Evolutionary conservation across 2,113 vertebrate species (phyloP).

Genomic region (Perca schrenkii): DNA sequence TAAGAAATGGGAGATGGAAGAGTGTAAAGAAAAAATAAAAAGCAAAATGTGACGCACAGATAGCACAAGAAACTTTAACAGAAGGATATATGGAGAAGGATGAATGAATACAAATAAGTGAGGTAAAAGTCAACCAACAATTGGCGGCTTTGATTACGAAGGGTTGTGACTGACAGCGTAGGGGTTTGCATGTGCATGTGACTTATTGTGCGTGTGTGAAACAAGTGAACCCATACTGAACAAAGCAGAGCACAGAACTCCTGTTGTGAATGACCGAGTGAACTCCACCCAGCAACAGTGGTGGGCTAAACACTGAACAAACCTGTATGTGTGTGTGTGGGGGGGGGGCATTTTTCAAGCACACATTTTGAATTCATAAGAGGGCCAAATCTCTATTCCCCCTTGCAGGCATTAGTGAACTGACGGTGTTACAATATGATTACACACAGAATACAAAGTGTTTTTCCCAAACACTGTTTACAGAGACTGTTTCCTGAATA

Average conservation of each 20-base stretch:
- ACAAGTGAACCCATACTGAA: constrained; percentile 3
- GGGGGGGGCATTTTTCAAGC: constrained; percentile 2
- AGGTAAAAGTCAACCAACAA: constrained; percentile 17
- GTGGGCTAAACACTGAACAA: constrained; percentile 27
- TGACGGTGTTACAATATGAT: constrained; percentile 41
- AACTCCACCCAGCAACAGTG: not conserved
- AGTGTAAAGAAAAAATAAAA: constrained; percentile 15
- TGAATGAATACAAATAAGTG: not conserved
- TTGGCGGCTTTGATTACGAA: constrained; percentile 12
- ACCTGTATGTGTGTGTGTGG: constrained; percentile 9
- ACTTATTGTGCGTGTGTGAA: not conserved
- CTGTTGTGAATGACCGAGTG: constrained; percentile 27
- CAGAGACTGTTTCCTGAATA: constrained; percentile 43
- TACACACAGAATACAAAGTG: constrained; percentile 34
- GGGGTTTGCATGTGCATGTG: constrained; percentile 20
- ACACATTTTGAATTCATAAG: constrained; percentile 13
- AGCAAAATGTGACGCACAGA: constrained; percentile 15
- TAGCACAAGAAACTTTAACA: not conserved
- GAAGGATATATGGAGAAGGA: not conserved
- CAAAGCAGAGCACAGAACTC: constrained; percentile 33
- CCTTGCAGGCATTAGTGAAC: constrained; percentile 33
- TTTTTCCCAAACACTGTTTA: constrained; percentile 43
- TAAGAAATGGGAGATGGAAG: constrained; percentile 10
- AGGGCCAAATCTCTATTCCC: constrained; percentile 15
- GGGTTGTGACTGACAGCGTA: not conserved